Evolutionary conservation across 2,888 invertebrate genomes (phyloP).

Genomic region (Brachyopa scutellaris): DNA sequence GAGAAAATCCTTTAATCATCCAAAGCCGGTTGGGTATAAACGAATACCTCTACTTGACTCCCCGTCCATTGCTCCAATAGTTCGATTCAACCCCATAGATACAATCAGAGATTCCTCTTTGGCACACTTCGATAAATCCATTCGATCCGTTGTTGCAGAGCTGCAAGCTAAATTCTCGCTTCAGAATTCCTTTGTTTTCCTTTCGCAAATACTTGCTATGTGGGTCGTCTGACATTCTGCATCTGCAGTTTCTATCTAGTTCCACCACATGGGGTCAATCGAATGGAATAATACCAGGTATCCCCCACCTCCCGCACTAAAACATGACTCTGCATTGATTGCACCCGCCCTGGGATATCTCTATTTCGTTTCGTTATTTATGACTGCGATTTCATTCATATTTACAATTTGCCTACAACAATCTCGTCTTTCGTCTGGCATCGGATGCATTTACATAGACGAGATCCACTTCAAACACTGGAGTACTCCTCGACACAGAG

Average conservation of each 20-base stretch:
- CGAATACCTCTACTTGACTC: no score
- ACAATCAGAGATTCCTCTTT: slow-evolving; percentile 12
- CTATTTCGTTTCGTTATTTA: slow-evolving; percentile 66
- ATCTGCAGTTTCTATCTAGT: slow-evolving; percentile 17
- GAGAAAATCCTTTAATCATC: no score
- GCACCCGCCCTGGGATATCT: slow-evolving; percentile 65
- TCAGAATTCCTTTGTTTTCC: slow-evolving; percentile 21
- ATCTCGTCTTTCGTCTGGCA: slow-evolving; percentile 11
- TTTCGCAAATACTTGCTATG: slow-evolving; percentile 33
- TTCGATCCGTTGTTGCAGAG: background rate
- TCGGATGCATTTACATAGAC: slow-evolving; percentile 37
- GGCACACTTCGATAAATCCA: slow-evolving; percentile 9
- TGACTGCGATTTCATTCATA: slow-evolving; percentile 63
- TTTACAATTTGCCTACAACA: slow-evolving; percentile 62
- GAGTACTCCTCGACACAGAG: background rate
- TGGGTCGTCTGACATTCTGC: slow-evolving; percentile 41
- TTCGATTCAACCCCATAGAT: background rate
- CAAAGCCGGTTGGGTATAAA: no score
- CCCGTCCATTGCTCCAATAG: no score
- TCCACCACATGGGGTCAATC: slow-evolving; percentile 55
- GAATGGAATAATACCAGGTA: slow-evolving; percentile 30
- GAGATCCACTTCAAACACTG: slow-evolving; percentile 12
- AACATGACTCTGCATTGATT: slow-evolving; percentile 7
- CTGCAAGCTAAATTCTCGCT: background rate
- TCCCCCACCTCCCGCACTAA: slow-evolving; percentile 4